Evolutionary conservation across 2,888 invertebrate genomes (phyloP).

Genomic region (Stramonita haemastoma): DNA sequence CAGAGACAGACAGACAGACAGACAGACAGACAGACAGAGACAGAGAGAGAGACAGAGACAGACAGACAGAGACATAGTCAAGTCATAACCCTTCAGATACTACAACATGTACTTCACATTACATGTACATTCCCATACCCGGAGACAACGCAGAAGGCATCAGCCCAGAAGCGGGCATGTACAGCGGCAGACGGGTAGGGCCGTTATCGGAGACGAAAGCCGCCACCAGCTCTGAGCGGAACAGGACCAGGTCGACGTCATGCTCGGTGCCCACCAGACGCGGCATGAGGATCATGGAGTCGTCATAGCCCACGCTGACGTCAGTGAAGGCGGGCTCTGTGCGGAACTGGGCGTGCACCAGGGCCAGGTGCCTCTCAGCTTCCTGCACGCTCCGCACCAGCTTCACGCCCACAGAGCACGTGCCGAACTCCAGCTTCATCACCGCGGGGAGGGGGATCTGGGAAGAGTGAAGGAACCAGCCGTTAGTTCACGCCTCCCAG

Average conservation of each 20-base stretch:
- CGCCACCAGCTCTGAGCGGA: slow-evolving; percentile 36
- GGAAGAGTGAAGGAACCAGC: not conserved
- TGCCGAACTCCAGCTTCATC: slow-evolving; percentile 62
- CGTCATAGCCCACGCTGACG: slow-evolving; percentile 33
- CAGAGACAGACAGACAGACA: too few relatives aligned
- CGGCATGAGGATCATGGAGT: slow-evolving; percentile 46
- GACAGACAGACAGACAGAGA: too few relatives aligned
- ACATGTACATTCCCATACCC: slow-evolving; percentile 11
- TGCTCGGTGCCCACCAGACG: slow-evolving; percentile 46
- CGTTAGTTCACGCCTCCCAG: too few relatives aligned
- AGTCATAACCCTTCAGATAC: too few relatives aligned
- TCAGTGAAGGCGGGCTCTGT: slow-evolving; percentile 51
- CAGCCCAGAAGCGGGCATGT: slow-evolving; percentile 29
- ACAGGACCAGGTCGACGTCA: slow-evolving; percentile 46
- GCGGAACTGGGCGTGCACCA: slow-evolving; percentile 46
- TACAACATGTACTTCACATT: too few relatives aligned
- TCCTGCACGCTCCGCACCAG: slow-evolving; percentile 52
- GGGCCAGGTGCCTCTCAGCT: slow-evolving; percentile 46
- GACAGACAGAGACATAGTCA: too few relatives aligned
- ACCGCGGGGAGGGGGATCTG: slow-evolving; percentile 54
- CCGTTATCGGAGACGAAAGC: slow-evolving; percentile 49
- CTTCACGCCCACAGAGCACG: slow-evolving; percentile 60
- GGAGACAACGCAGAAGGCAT: slow-evolving; percentile 40
- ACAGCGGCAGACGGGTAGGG: slow-evolving; percentile 38
- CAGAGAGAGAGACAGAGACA: too few relatives aligned